Conservation (phyloP, 2,797 vertebrate species). For the Pangasius macronema region DNA sequence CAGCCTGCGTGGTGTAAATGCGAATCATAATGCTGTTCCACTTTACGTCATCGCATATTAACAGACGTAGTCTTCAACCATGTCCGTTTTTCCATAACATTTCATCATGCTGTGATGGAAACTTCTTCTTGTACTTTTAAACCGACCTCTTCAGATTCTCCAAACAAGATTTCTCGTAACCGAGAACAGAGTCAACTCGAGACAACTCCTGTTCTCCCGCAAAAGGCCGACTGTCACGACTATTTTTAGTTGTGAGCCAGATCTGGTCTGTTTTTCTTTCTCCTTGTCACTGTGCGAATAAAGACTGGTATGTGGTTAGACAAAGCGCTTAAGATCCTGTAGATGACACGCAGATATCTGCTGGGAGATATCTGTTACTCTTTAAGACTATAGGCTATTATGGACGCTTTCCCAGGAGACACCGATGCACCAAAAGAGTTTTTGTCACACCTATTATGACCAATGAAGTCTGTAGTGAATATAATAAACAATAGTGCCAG, state of each 20-base stretch:
- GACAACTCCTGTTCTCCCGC: constrained; percentile 9
- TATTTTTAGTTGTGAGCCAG: constrained; percentile 44
- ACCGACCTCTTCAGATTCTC: constrained; percentile 1
- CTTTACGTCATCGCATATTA: background rate
- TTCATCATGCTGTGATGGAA: constrained; percentile 7
- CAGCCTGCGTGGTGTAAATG: background rate
- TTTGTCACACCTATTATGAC: background rate
- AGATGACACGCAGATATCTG: background rate
- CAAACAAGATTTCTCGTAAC: constrained; percentile 15
- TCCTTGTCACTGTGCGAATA: constrained; percentile 35
- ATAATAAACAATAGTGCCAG: background rate
- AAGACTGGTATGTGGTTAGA: constrained; percentile 18
- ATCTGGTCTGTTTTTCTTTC: constrained; percentile 35
- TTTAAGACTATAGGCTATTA: constrained; percentile 31
- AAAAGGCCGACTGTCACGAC: constrained; percentile 35
- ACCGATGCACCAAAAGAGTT: background rate
- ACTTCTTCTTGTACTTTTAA: background rate
- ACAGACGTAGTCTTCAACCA: background rate
- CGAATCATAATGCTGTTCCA: background rate
- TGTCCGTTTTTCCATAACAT: constrained; percentile 19
- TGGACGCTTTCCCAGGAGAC: constrained; percentile 9
- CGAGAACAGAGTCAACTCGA: background rate
- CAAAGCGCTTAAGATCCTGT: background rate
- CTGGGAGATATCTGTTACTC: background rate
- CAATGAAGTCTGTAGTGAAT: background rate